Conservation (phyloP, 2,797 vertebrate species). For the Glyptemys insculpta region DNA sequence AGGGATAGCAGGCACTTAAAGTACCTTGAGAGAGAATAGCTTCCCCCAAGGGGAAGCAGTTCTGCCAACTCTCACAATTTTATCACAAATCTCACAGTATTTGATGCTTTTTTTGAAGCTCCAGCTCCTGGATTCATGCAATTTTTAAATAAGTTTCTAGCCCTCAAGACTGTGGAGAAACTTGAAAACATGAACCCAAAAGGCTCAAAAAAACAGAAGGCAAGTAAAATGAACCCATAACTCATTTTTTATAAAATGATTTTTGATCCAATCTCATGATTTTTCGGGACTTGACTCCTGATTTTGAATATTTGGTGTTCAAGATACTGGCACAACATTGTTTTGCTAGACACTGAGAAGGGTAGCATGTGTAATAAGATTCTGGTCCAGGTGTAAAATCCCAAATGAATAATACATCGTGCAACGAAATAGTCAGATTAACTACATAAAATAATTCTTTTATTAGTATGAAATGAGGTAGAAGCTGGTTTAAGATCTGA, state of each 20-base stretch:
- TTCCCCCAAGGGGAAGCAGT: not conserved
- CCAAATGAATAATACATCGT: not conserved
- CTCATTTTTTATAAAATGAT: not conserved
- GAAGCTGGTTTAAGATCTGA: constrained; percentile 16
- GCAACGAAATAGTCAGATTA: not conserved
- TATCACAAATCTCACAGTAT: not conserved
- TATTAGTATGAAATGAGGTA: constrained; percentile 7
- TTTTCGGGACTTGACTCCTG: not conserved
- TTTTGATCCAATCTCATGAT: not conserved
- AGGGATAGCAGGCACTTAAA: not conserved
- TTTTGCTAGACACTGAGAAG: not conserved
- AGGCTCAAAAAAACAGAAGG: not conserved
- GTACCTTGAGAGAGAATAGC: not conserved
- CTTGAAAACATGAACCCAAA: not conserved
- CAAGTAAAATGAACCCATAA: not conserved
- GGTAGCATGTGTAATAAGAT: not conserved
- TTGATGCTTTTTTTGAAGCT: not conserved
- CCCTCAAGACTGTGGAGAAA: not conserved
- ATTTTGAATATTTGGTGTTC: not conserved
- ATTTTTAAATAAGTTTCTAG: not conserved
- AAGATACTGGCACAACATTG: not conserved
- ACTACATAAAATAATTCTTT: not conserved
- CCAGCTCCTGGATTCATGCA: not conserved
- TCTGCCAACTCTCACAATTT: not conserved
- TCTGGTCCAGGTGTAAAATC: not conserved